phyloP scores from a whole-genome alignment of 2,888 invertebrate genomes.

The Hypomecis punctinalis region DNA sequence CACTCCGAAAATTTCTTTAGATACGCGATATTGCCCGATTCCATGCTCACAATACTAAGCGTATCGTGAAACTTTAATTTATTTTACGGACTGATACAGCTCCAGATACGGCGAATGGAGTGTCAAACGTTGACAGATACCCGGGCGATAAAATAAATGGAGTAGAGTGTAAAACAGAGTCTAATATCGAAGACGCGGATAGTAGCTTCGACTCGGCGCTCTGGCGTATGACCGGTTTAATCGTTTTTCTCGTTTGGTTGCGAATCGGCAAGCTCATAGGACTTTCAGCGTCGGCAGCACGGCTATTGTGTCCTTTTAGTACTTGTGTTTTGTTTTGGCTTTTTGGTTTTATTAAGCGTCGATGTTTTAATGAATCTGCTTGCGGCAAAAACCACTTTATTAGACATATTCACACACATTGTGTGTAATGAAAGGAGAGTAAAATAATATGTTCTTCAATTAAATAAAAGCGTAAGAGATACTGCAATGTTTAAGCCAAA shows the following conservation, averaged over 20 bases:
- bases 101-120: slow-evolving; percentile 40
- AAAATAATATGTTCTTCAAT: too few relatives aligned
- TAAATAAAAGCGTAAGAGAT: too few relatives aligned
- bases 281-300: too few relatives aligned
- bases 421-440: too few relatives aligned
- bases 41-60: slow-evolving; percentile 23
- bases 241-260: slow-evolving; percentile 65
- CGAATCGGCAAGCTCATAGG: slow-evolving; percentile 67
- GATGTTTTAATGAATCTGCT: neutral
- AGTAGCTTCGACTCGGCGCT: slow-evolving; percentile 41
- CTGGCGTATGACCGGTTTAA: slow-evolving; percentile 53
- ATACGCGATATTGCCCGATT: slow-evolving; percentile 2
- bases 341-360: slow-evolving; percentile 50
- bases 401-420: too few relatives aligned
- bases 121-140: slow-evolving; percentile 43
- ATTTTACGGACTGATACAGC: slow-evolving; percentile 35
- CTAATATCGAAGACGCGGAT: slow-evolving; percentile 52
- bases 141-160: slow-evolving; percentile 43
- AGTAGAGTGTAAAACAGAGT: slow-evolving; percentile 44
- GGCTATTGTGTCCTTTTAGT: slow-evolving; percentile 64
- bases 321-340: slow-evolving; percentile 51
- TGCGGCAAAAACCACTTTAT: neutral
- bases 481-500: too few relatives aligned
- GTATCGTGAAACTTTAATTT: slow-evolving; percentile 40
- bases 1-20: neutral